Evolutionary conservation across 2,797 vertebrate species (phyloP), one percentile per base, ranked within the genome.

Genomic region (Babyrousa celebensis): DNA sequence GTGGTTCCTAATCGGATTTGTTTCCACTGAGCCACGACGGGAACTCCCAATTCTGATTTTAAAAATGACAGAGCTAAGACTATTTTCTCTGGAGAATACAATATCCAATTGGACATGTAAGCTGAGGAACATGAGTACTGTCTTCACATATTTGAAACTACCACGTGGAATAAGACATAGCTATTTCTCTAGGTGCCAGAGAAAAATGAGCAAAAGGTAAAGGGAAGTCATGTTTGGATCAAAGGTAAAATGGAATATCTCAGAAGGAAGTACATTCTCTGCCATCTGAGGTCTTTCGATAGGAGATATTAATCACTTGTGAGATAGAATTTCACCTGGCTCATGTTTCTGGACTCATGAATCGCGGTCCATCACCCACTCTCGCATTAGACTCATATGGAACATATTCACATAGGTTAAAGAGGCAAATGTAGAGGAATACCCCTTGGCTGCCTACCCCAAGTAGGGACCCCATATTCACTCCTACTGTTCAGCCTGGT

Each of bases 271-370:
- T 4, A 21, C 25, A 6, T 71, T 95, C 23, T 89, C 56, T 43
- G 54, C 5, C 52, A 48, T 48, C 21, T 89, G 56, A 93, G 3
- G 5, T 75, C 32, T 48, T 83, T 65, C 20, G 6, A 63, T 60
- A 91, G 3, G 3, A 94, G 62, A 58, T 92, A 21, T 86, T 56
- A 93, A 85, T 79, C 54, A 36, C 65, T 1, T 63, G 54, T 94
- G 72, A 21, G 17, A 36, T 92, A 48, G 54, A 91, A 56, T 89
- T 91, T 89, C 48, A 74, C 43, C 52, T 83, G 58, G 25, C 23
- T 95, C 54, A 89, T 70, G 83, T 86, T 91, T 72, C 60, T 78
- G 60, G 32, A 62, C 67, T 91, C 32, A n/a, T 52, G 36, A 92
- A 75, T 78, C 18, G 11, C 48, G 7, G 29, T 60, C 58, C 25